Evolutionary conservation across 2,797 vertebrate genomes (phyloP).

Genomic region (Pitangus sulphuratus): DNA sequence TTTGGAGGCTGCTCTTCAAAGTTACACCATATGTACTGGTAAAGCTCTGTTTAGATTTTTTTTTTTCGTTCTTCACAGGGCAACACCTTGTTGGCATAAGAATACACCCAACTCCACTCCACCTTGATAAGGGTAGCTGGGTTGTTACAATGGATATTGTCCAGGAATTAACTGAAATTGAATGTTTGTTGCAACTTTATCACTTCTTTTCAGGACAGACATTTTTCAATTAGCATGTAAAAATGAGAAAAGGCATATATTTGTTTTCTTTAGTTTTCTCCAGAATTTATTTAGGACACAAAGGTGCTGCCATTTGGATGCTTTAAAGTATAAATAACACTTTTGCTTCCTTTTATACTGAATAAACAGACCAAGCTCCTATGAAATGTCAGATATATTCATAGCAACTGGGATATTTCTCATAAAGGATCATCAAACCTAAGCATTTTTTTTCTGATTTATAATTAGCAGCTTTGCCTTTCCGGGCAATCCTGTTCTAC

Average conservation of each 20-base stretch:
- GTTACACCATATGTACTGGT: background rate
- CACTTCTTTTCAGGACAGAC: background rate
- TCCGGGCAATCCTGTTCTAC: conserved; percentile 41
- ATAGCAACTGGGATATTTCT: conserved; percentile 18
- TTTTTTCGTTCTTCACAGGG: background rate
- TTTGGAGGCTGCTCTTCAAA: background rate
- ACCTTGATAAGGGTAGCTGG: background rate
- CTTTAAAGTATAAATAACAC: conserved; percentile 32
- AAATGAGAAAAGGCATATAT: conserved; percentile 6
- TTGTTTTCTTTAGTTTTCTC: background rate
- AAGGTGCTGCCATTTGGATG: conserved; percentile 46
- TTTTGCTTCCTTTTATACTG: conserved; percentile 29
- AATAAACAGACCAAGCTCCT: conserved; percentile 26
- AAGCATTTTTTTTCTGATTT: conserved; percentile 52
- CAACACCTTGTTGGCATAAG: background rate
- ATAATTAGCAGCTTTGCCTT: conserved; percentile 39
- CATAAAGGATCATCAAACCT: conserved; percentile 10
- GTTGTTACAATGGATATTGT: background rate
- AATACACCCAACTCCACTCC: background rate
- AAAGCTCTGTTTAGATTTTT: background rate
- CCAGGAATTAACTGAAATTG: background rate
- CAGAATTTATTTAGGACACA: conserved; percentile 11
- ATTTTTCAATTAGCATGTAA: background rate
- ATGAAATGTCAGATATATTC: conserved; percentile 52
- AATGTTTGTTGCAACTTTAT: background rate